Conservation (phyloP, 2,113 vertebrate genomes). For the Phaethon lepturus region DNA sequence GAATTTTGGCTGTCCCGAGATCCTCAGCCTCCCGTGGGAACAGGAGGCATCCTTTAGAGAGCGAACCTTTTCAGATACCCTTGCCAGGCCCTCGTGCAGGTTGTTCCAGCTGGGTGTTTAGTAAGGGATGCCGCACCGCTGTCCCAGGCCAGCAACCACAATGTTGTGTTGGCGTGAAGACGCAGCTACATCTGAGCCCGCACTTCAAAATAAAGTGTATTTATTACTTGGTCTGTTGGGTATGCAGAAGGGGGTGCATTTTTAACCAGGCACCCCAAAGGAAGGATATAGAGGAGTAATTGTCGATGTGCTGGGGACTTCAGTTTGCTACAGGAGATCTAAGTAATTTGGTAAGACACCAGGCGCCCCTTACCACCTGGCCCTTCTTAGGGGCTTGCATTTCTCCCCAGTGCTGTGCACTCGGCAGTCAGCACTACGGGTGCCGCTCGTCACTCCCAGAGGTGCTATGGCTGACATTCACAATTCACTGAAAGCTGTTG, state of each 20-base stretch:
- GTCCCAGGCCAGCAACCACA: background rate
- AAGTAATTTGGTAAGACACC: fast-evolving
- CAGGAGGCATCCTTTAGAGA: background rate
- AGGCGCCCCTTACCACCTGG: background rate
- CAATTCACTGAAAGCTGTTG: background rate
- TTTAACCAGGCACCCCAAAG: background rate
- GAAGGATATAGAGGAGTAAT: background rate
- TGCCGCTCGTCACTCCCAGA: background rate
- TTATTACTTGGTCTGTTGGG: background rate
- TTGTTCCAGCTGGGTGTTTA: background rate
- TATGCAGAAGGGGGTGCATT: background rate
- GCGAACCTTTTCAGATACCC: fast-evolving
- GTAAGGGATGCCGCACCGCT: fast-evolving
- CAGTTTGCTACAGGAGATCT: background rate
- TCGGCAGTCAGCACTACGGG: background rate
- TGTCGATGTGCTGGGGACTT: fast-evolving
- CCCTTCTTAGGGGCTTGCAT: fast-evolving
- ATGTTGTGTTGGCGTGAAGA: fast-evolving
- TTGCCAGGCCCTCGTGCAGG: background rate
- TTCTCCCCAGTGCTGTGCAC: too few species aligned
- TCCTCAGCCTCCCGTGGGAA: background rate
- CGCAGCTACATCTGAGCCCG: background rate
- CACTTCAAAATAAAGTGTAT: background rate
- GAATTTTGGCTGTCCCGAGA: background rate
- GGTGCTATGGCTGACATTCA: background rate